phyloP scores from a whole-genome alignment of 2,797 vertebrate genomes.

The Takifugu rubripes region DNA sequence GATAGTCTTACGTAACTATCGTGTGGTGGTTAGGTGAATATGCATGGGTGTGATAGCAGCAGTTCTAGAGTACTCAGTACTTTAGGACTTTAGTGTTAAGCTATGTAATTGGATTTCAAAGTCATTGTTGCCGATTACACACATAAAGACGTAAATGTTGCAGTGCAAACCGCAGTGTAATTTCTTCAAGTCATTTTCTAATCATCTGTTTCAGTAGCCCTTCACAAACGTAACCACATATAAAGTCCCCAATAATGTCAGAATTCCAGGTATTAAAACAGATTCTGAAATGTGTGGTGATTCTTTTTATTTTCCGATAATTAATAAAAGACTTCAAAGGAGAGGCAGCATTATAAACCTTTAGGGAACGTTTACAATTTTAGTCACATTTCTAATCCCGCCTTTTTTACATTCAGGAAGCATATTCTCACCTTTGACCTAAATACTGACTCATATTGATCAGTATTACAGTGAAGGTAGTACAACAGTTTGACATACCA shows the following conservation, averaged over 20 bases:
- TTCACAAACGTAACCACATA: constrained; percentile 17
- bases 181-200: constrained; percentile 46
- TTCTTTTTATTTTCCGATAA: too few species aligned
- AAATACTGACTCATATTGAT: too few species aligned
- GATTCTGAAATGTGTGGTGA: not conserved
- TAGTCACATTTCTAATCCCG: too few species aligned
- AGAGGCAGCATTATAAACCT: too few species aligned
- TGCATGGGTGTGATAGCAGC: not conserved
- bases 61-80: constrained; percentile 12
- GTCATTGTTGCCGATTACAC: constrained; percentile 29
- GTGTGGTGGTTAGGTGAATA: too few species aligned
- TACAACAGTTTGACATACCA: too few species aligned
- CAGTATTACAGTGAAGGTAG: too few species aligned
- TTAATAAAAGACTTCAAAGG: too few species aligned
- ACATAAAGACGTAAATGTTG: constrained; percentile 34
- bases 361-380: too few species aligned
- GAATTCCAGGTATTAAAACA: not conserved
- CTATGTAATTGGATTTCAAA: constrained; percentile 35
- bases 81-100: constrained; percentile 30
- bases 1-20: too few species aligned
- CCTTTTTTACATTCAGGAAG: too few species aligned
- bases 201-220: constrained; percentile 40
- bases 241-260: constrained; percentile 4
- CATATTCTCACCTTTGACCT: too few species aligned
- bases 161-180: constrained; percentile 45